phyloP scores from a whole-genome alignment of 1,140 invertebrate genomes.

The Nylanderia fulva region DNA sequence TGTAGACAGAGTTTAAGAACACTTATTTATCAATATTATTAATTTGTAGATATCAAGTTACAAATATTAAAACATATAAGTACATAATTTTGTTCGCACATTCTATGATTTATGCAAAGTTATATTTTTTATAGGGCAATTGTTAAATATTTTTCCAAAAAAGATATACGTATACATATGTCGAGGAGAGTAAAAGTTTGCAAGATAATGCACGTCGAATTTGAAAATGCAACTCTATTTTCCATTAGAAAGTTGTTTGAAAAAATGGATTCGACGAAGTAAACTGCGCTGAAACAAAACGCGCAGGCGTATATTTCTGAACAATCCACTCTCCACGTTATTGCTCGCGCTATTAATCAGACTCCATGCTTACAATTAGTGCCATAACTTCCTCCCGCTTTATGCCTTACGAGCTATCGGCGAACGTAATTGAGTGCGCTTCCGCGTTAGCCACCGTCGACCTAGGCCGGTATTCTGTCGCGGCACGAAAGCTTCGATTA shows the following conservation, averaged over 20 bases:
- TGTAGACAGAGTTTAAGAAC: constrained; percentile 27
- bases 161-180: not conserved
- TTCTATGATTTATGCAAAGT: not conserved
- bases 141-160: not conserved
- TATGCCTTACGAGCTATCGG: constrained; percentile 32
- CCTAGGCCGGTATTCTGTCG: constrained; percentile 55
- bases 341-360: constrained; percentile 45
- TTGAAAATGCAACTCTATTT: not conserved
- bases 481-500: constrained; percentile 61
- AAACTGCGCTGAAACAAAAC: constrained; percentile 22
- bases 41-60: not conserved
- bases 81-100: not conserved
- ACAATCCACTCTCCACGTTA: constrained; percentile 21
- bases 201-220: not conserved
- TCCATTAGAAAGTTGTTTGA: not conserved
- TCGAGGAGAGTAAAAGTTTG: not conserved
- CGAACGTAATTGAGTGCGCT: constrained; percentile 27
- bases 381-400: constrained; percentile 33
- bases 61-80: not conserved
- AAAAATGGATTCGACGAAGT: not conserved
- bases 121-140: constrained; percentile 9
- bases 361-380: constrained; percentile 16
- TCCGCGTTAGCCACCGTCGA: constrained; percentile 32
- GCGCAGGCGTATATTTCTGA: constrained; percentile 34
- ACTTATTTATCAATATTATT: constrained; percentile 23